Evolutionary conservation across 1,140 invertebrate species (phyloP).

Genomic region (Chironomus tepperi): DNA sequence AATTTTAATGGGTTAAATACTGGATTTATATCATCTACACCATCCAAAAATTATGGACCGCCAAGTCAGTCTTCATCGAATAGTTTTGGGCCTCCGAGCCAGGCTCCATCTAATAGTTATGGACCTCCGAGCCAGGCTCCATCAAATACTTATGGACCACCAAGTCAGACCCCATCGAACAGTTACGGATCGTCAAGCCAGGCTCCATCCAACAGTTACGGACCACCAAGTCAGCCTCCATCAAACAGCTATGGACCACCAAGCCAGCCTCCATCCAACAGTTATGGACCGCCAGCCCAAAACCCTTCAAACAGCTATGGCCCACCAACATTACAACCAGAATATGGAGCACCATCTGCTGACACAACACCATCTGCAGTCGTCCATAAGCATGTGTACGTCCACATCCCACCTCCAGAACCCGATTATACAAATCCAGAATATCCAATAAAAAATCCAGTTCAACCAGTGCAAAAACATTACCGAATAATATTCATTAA

Average conservation of each 20-base stretch:
- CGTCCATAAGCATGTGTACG: conserved; percentile 77
- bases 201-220: conserved; percentile 29
- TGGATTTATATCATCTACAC: not conserved
- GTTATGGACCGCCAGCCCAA: conserved; percentile 15
- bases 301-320: conserved; percentile 38
- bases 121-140: not conserved
- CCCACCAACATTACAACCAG: conserved; percentile 45
- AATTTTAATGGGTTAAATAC: too few relatives aligned
- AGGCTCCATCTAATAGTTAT: conserved; percentile 29
- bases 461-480: conserved; percentile 53
- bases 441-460: conserved; percentile 31
- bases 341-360: conserved; percentile 56
- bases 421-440: conserved; percentile 58
- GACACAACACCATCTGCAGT: conserved; percentile 56
- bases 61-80: not conserved
- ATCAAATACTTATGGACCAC: not conserved
- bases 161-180: not conserved
- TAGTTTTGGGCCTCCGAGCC: conserved; percentile 12
- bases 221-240: not conserved
- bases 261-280: not conserved
- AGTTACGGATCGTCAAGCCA: conserved; percentile 1
- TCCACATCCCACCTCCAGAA: conserved; percentile 76
- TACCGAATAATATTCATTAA: conserved; percentile 77
- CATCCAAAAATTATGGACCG: not conserved
- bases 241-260: conserved; percentile 1